These are phyloP conservation scores for Cephalopterus ornatus DNA, from an alignment of 2,113 vertebrate genomes.

Conservation along the genomic window DNA sequence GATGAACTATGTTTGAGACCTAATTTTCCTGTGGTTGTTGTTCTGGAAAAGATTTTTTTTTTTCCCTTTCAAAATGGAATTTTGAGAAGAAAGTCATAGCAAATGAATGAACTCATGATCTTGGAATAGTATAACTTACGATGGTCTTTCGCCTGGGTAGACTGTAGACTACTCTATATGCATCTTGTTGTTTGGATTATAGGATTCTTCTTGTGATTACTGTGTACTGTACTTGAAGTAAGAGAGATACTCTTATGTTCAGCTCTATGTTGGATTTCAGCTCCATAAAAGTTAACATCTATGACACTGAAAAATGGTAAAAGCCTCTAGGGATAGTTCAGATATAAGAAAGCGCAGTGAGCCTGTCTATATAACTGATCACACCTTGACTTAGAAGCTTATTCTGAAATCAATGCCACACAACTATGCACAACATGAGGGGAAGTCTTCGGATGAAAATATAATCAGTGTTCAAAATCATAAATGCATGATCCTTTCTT, in stretches of 20 bases:
- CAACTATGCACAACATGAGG: neutral
- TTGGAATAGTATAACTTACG: neutral
- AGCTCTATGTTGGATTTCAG: slow-evolving; percentile 74
- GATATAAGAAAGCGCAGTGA: slow-evolving; percentile 80
- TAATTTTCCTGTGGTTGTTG: neutral
- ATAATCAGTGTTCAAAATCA: neutral
- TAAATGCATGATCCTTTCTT: neutral
- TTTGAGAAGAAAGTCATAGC: neutral
- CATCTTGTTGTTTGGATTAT: neutral
- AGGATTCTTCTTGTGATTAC: neutral
- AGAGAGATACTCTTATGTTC: slow-evolving; percentile 72
- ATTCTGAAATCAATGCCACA: slow-evolving; percentile 72
- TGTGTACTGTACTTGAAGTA: slow-evolving; percentile 37
- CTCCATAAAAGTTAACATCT: slow-evolving; percentile 83
- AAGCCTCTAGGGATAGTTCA: slow-evolving; percentile 81
- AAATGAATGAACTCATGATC: neutral
- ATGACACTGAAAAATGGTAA: slow-evolving; percentile 82
- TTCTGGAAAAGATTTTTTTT: neutral
- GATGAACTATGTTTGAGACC: neutral
- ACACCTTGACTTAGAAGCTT: slow-evolving; percentile 80
- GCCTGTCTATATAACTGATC: slow-evolving; percentile 86
- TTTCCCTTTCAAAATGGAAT: neutral
- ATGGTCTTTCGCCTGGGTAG: neutral
- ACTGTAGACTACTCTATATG: neutral
- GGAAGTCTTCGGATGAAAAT: neutral